These are phyloP conservation scores for Pseudomyrmex concolor DNA, from an alignment of 1,140 invertebrate species.

Conservation along the genomic window DNA sequence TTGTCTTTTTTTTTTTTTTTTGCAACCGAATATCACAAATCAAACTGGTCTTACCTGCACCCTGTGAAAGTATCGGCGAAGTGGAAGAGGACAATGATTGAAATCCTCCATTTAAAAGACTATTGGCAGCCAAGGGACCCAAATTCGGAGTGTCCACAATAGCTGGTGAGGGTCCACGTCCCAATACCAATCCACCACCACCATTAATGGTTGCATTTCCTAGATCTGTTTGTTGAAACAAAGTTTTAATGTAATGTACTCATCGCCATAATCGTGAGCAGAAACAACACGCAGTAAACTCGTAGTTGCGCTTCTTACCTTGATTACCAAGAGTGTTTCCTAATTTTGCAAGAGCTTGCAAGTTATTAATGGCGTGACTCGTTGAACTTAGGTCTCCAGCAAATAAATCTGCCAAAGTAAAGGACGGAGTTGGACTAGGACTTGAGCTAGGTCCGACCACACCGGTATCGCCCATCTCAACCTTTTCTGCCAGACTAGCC, in stretches of 20 bases:
- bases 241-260: constrained; percentile 10
- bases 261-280: too few relatives aligned
- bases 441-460: constrained; percentile 86
- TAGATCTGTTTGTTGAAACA: constrained; percentile 76
- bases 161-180: constrained; percentile 85
- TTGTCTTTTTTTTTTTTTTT: not conserved
- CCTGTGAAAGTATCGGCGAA: constrained; percentile 87
- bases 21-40: not conserved
- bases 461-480: constrained; percentile 82
- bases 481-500: constrained; percentile 91
- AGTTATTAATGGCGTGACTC: constrained; percentile 93
- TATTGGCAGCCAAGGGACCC: constrained; percentile 83
- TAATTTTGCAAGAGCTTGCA: constrained; percentile 94
- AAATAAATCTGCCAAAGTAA: constrained; percentile 90
- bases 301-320: constrained; percentile 83
- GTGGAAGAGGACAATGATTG: constrained; percentile 87
- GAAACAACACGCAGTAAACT: not conserved
- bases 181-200: constrained; percentile 80
- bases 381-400: constrained; percentile 88
- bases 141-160: constrained; percentile 83
- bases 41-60: constrained; percentile 74
- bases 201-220: constrained; percentile 81
- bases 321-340: constrained; percentile 88
- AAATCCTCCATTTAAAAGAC: constrained; percentile 85
- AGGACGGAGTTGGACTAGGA: constrained; percentile 88